Evolutionary conservation across 2,113 vertebrate genomes (phyloP), one percentile per base, ranked within the genome.

Genomic region (Corythoichthys intestinalis): DNA sequence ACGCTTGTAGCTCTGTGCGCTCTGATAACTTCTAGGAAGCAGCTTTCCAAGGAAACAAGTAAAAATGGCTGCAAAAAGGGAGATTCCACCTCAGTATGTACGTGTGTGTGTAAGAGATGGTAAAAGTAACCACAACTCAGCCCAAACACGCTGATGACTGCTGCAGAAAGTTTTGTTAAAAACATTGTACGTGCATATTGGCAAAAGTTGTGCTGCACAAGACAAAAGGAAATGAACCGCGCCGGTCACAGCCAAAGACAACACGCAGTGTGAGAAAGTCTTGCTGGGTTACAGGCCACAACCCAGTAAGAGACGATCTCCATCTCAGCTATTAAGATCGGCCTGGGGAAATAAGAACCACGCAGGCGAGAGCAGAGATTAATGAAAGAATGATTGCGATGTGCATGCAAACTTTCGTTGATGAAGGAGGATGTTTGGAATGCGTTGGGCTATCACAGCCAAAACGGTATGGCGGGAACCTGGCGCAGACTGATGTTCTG

Each of bases 261-360:
- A 92, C 91, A 92, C 86, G 84, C 86, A 88, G 89, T 91, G 90
- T 92, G 90, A 90, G 92, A 91, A 91, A 87, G 87, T 88, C 87
- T 88, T 61, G 72, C 87, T 87, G 67, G 87, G 79, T 87, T 81
- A 44, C 79, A 78, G 79, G 82, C 83, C 77, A 34, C 58, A 65
- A 76, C 76, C 52, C 81, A 76, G 83, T 49, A 59, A 87, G 74
- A 83, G 54, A 80, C 83, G 49, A 86, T 74, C 83, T 80, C 83
- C 79, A 82, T 84, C 77, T 76, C 34, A 73, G 76, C 81, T 63
- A 84, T 84, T 82, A 83, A 79, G 82, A 81, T 71, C 66, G 70
- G 70, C 69, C 76, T 39, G 38, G 66, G 69, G 77, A 78, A 65
- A 63, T 54, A 58, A 76, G 72, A 74, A 71, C 63, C 54, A 69